Evolutionary conservation across 2,113 vertebrate species (phyloP).

Genomic region (Jacana jacana): DNA sequence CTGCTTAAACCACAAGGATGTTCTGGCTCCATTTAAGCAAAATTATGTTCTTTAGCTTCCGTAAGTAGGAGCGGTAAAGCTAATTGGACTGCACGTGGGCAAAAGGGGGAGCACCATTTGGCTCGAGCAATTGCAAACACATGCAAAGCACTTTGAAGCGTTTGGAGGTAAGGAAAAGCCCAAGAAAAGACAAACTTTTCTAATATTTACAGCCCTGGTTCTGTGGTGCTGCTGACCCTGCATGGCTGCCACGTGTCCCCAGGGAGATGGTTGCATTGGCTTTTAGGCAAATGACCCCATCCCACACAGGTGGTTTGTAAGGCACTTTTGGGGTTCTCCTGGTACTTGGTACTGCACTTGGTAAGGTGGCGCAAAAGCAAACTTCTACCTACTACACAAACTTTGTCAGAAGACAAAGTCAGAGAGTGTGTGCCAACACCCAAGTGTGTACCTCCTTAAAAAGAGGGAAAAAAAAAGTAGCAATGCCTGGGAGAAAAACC

Average conservation of each 20-base stretch:
- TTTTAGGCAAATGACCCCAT: conserved; percentile 5
- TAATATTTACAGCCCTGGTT: neutral
- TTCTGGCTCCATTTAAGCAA: conserved; percentile 11
- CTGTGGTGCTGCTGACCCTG: conserved; percentile 2
- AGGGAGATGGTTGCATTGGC: neutral
- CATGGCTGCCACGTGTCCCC: neutral
- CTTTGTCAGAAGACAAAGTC: neutral
- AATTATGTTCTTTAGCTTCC: neutral
- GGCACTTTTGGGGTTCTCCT: conserved; percentile 33
- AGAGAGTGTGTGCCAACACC: neutral
- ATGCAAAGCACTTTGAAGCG: neutral
- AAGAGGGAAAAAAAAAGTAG: neutral
- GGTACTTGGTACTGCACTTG: no score
- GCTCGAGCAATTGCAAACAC: neutral
- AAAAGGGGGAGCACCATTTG: conserved; percentile 12
- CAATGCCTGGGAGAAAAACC: neutral
- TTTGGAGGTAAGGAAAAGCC: conserved; percentile 20
- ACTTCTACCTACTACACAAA: neutral
- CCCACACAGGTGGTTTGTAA: neutral
- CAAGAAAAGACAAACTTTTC: neutral
- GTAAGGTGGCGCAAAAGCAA: neutral
- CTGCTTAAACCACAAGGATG: conserved; percentile 43
- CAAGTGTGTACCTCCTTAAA: neutral
- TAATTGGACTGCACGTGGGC: neutral
- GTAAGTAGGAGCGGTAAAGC: neutral